These are phyloP conservation scores for Cheirogaleus major DNA, from an alignment of 2,797 vertebrate species.

Conservation along the genomic window DNA sequence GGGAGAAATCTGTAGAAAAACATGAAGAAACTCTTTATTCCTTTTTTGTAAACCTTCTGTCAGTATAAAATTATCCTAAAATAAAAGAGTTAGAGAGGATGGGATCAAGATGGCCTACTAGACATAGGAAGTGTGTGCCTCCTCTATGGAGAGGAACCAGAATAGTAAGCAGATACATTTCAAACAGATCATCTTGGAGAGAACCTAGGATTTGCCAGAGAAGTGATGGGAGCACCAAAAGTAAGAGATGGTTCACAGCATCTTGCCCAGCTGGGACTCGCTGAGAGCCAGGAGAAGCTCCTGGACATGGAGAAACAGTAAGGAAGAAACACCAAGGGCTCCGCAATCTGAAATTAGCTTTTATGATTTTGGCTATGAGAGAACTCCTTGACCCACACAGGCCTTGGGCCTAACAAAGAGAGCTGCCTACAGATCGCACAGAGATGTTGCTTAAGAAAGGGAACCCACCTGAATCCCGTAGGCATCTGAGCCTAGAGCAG, in stretches of 20 bases:
- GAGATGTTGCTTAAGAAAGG: background rate
- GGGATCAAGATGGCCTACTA: background rate
- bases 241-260: background rate
- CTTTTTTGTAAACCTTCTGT: background rate
- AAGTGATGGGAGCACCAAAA: background rate
- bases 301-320: background rate
- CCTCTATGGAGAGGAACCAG: background rate
- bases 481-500: background rate
- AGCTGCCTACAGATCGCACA: background rate
- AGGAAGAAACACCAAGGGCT: background rate
- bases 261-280: background rate
- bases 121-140: background rate
- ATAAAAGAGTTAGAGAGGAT: background rate
- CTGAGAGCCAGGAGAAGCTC: background rate
- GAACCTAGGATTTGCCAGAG: background rate
- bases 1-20: background rate
- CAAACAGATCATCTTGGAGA: background rate
- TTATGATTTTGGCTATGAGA: background rate
- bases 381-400: background rate
- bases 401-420: background rate
- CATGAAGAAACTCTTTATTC: background rate
- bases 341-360: background rate
- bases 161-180: background rate
- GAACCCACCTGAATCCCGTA: background rate
- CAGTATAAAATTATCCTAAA: background rate